Percentiles rank a stretch among this genome's conserved stretches.
These are phyloP conservation scores for Mystacides longicornis DNA, from an alignment of 2,888 invertebrate species.

Conservation along the genomic window DNA sequence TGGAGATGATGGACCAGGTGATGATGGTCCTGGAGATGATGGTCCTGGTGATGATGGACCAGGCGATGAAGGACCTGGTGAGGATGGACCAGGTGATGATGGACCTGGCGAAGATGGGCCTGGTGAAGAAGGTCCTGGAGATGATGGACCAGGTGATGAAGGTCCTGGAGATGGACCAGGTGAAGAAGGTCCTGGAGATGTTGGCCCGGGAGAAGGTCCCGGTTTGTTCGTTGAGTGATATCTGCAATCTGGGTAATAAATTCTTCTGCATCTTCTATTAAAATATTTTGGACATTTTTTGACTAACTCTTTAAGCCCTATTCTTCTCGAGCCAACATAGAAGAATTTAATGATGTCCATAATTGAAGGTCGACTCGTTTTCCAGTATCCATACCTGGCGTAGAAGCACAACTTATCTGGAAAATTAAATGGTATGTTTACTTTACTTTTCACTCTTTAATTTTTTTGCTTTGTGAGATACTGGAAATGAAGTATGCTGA, in stretches of 20 bases:
- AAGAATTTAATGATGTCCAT: constrained; percentile 7
- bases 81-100: neutral
- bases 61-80: neutral
- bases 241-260: constrained; percentile 11
- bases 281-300: constrained; percentile 15
- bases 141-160: neutral
- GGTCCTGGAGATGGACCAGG: neutral
- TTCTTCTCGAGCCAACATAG: constrained; percentile 8
- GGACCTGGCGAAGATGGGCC: neutral
- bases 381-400: constrained; percentile 9
- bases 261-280: constrained; percentile 4
- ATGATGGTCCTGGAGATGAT: neutral
- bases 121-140: neutral
- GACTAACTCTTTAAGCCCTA: constrained; percentile 6
- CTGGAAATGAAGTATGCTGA: no score
- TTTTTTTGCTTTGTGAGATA: no score
- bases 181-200: neutral
- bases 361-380: neutral
- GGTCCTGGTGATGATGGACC: neutral
- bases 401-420: constrained; percentile 14
- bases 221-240: neutral
- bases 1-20: neutral
- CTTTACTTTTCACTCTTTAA: no score
- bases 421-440: no score
- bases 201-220: neutral